These are phyloP conservation scores for Leucoraja erinaceus DNA, from an alignment of 2,113 vertebrate species.

Conservation along the genomic window DNA sequence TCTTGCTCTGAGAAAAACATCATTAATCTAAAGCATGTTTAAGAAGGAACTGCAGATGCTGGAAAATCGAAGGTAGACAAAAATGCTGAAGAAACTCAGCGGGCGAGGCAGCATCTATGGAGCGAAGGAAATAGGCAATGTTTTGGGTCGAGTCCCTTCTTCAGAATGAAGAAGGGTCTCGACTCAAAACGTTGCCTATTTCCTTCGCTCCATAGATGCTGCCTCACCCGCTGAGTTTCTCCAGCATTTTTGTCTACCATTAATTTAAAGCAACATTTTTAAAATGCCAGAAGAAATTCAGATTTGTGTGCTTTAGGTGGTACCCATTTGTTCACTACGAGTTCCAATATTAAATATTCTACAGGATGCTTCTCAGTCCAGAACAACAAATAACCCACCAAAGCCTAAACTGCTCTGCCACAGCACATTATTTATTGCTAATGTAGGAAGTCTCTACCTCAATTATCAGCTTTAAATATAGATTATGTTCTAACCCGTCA, in stretches of 20 bases:
- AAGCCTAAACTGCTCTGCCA: background rate
- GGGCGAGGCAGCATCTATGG: too few relatives aligned
- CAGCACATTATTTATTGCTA: too few relatives aligned
- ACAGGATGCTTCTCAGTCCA: background rate
- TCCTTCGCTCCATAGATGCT: too few relatives aligned
- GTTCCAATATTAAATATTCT: background rate
- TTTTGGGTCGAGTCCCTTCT: too few relatives aligned
- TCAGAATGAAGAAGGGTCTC: too few relatives aligned
- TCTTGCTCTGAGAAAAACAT: background rate
- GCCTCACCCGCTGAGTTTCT: too few relatives aligned
- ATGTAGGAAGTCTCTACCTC: background rate
- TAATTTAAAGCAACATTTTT: background rate
- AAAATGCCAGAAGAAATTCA: background rate
- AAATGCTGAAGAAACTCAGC: too few relatives aligned
- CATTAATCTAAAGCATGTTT: background rate
- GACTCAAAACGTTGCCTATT: too few relatives aligned
- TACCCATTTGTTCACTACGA: background rate
- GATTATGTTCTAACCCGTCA: background rate
- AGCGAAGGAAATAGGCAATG: too few relatives aligned
- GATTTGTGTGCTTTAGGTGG: background rate
- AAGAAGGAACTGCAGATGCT: too few relatives aligned
- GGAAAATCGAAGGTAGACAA: too few relatives aligned
- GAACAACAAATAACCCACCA: background rate
- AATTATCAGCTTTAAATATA: background rate
- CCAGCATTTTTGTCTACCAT: too few relatives aligned